A percentile compares a stretch with the other conserved stretches of the same genome.
These are phyloP conservation scores for Tiliacea aurago DNA, from an alignment of 2,888 invertebrate genomes.

Conservation along the genomic window DNA sequence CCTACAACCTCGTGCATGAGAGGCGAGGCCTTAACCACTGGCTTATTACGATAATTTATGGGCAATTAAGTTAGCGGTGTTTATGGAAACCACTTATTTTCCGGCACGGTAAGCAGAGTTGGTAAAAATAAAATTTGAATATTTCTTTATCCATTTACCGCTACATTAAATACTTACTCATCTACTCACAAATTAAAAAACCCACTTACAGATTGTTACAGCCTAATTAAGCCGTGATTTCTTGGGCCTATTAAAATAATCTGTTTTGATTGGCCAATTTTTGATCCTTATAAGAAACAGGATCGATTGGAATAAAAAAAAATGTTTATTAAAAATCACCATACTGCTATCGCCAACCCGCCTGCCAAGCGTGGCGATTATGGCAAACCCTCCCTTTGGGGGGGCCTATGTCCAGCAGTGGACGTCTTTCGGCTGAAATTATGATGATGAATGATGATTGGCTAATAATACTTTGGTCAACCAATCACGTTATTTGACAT, in stretches of 20 bases:
- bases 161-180: not conserved
- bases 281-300: too few species aligned
- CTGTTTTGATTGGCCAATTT: not conserved
- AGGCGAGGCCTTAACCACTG: too few species aligned
- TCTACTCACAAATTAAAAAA: not conserved
- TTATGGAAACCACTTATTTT: conserved; percentile 47
- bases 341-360: too few species aligned
- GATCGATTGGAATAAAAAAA: too few species aligned
- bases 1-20: too few species aligned
- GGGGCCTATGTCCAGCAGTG: too few species aligned
- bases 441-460: too few species aligned
- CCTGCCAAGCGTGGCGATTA: too few species aligned
- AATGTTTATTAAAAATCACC: too few species aligned
- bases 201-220: not conserved
- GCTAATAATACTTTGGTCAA: too few species aligned
- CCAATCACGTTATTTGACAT: not conserved
- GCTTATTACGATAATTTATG: conserved; percentile 36
- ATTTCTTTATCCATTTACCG: conserved; percentile 5
- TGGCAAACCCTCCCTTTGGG: too few species aligned
- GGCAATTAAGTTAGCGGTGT: conserved; percentile 34
- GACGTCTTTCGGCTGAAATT: too few species aligned
- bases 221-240: conserved; percentile 1
- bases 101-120: conserved; percentile 13
- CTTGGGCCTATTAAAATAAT: not conserved
- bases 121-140: conserved; percentile 18